Evolutionary conservation across 92 coral and sea anemone species (phyloP), one percentile per base, ranked within the genome.

Genomic region (Phenganax marumi): DNA sequence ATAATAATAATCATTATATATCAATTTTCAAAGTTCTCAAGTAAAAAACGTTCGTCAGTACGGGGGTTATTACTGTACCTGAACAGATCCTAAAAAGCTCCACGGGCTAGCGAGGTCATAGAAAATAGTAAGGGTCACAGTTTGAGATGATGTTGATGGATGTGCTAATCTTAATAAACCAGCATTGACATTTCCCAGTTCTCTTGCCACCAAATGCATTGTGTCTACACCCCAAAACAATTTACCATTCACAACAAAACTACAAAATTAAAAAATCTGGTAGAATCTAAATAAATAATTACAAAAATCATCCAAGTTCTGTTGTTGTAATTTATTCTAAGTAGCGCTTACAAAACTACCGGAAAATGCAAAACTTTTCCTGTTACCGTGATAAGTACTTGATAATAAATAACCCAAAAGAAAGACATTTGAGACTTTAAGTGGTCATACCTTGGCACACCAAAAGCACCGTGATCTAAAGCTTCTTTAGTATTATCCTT

Each of bases 21-120:
- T 5, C 43, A 33, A 33, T 33, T 33, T 33, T 33, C 43, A 33
- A 33, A 5, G 43, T 33, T 33, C 43, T 33, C 12, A 23, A 8
- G 18, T 16, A 3, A 52, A 22, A 24, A 17, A 75, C 6, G 4
- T 22, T 16, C 6, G 23, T 46, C 52, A 71, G 21, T 16, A 60
- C n/a, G 17, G 49, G 56, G 21, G 76, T 33, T 60, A 56, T 60
- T 51, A 8, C 17, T 19, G 26, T 87, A 95, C 98, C 97, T 95
- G 98, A n/a, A 91, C 89, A 50, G 98, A 89, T 1, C 98, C 98
- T 70, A 95, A 17, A 75, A 90, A 95, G 76, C 97, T 92, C 98
- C 98, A 95, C 1, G 98, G 98, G 21, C 98, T 95, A 10, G 97
- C 86, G 80, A 95, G 91, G 72, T 95, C 98, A 77, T 95, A 92